Conservation (phyloP, 1,140 invertebrate species). For the Penaeus indicus region DNA sequence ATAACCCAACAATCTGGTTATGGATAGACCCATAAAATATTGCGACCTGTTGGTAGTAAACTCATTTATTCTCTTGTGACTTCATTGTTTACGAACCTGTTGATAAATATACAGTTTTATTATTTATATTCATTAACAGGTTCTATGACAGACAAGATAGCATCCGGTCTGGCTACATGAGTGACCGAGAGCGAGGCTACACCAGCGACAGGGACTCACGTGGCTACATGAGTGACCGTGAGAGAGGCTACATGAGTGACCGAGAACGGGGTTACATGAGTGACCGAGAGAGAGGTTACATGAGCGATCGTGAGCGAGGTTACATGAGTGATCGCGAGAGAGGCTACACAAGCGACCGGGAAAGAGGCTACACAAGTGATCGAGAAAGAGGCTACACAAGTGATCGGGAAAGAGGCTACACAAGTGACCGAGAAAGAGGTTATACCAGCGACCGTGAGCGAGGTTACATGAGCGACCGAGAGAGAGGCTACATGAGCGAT, state of each 20-base stretch:
- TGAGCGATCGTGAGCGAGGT: slow-evolving; percentile 72
- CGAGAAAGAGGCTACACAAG: slow-evolving; percentile 82
- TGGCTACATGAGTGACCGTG: slow-evolving; percentile 63
- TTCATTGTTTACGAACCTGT: no score
- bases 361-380: slow-evolving; percentile 89
- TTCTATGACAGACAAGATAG: slow-evolving; percentile 82
- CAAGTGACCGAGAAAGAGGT: slow-evolving; percentile 82
- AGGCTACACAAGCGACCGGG: slow-evolving; percentile 89
- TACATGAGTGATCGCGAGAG: slow-evolving; percentile 78
- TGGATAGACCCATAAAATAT: no score
- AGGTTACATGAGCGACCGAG: slow-evolving; percentile 82
- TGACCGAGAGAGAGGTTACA: slow-evolving; percentile 62
- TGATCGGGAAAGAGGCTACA: slow-evolving; percentile 87
- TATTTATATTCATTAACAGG: slow-evolving; percentile 43
- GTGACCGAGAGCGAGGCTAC: slow-evolving; percentile 87
- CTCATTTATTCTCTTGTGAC: no score
- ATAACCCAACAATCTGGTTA: no score
- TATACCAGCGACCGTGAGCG: slow-evolving; percentile 84
- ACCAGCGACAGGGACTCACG: slow-evolving; percentile 70
- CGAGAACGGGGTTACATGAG: slow-evolving; percentile 83
- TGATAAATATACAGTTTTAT: slow-evolving; percentile 75
- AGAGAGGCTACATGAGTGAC: slow-evolving; percentile 88
- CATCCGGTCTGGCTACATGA: slow-evolving; percentile 88
- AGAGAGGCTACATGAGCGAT: slow-evolving; percentile 79
- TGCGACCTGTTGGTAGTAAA: no score